These are phyloP conservation scores for Lathamus discolor DNA, from an alignment of 2,113 vertebrate genomes.

Conservation along the genomic window DNA sequence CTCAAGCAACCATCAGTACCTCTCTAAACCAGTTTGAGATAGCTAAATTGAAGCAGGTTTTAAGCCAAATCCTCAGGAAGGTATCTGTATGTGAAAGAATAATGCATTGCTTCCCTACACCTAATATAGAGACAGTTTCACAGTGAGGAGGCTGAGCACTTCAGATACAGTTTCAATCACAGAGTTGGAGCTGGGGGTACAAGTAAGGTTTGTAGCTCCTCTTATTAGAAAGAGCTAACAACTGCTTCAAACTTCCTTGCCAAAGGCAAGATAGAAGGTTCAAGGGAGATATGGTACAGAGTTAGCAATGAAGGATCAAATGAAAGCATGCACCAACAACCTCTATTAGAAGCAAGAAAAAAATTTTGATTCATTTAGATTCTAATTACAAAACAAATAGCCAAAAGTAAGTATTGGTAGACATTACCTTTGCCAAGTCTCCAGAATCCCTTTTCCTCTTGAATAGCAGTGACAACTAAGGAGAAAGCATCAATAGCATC, in stretches of 20 bases:
- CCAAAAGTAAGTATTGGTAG: neutral
- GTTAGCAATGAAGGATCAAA: neutral
- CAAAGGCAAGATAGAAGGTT: neutral
- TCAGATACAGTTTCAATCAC: accelerated
- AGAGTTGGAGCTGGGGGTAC: neutral
- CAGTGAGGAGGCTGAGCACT: accelerated
- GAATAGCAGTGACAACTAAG: neutral
- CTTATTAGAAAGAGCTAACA: neutral
- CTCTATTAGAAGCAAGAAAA: neutral
- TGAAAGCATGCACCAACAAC: accelerated
- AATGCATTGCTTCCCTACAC: accelerated
- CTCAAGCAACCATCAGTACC: neutral
- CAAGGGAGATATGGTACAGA: accelerated
- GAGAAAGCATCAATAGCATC: neutral
- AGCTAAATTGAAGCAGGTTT: neutral
- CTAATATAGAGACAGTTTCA: neutral
- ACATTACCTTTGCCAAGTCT: neutral
- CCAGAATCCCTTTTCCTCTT: neutral
- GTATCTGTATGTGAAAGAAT: neutral
- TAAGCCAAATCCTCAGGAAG: neutral
- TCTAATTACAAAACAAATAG: neutral
- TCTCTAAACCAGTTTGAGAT: neutral
- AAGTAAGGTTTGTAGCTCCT: neutral
- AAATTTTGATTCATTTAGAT: neutral
- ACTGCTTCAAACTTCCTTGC: neutral